Percentiles rank a stretch among this genome's conserved stretches.
These are phyloP conservation scores for Heterochromis multidens DNA, from an alignment of 2,113 vertebrate species.

Conservation along the genomic window DNA sequence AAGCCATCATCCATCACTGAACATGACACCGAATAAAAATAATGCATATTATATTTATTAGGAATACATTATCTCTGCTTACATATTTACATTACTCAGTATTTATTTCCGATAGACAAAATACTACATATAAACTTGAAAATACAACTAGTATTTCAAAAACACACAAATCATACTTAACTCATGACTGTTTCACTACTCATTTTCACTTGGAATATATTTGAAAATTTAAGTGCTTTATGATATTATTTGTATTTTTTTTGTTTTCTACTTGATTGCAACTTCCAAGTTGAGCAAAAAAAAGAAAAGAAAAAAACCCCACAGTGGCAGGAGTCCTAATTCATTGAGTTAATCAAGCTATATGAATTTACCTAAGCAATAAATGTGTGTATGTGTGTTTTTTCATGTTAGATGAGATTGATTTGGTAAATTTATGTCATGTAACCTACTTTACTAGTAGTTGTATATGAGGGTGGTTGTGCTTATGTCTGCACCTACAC, in stretches of 20 bases:
- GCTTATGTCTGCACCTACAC: neutral
- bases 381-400: neutral
- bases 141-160: neutral
- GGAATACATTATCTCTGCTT: slow-evolving; percentile 41
- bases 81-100: slow-evolving; percentile 55
- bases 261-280: neutral
- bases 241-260: neutral
- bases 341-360: neutral
- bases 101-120: neutral
- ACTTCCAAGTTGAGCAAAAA: neutral
- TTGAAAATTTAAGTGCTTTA: neutral
- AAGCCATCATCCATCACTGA: neutral
- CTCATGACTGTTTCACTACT: neutral
- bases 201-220: neutral
- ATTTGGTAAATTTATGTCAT: neutral
- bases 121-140: neutral
- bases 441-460: neutral
- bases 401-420: neutral
- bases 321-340: no score
- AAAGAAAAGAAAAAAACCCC: neutral
- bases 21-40: neutral
- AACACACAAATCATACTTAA: neutral
- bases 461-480: neutral
- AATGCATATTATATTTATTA: slow-evolving; percentile 36
- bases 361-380: neutral